Percentiles rank a stretch among this genome's conserved stretches.
These are phyloP conservation scores for Eupithecia centaureata DNA, from an alignment of 2,888 invertebrate species.

Conservation along the genomic window DNA sequence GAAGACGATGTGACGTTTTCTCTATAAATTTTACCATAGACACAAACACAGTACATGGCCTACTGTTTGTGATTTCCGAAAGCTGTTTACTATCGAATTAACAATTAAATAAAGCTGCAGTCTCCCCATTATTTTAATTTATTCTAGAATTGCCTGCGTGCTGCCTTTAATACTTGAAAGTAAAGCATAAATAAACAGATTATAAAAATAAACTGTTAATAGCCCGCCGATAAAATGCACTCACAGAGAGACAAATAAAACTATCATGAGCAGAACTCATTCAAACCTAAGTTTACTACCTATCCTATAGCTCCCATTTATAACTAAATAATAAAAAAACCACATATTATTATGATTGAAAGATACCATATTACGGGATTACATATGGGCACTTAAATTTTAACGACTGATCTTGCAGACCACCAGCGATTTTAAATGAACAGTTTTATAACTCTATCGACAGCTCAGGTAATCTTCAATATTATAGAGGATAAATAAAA, in stretches of 20 bases:
- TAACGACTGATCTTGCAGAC: conserved; percentile 53
- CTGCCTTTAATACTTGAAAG: conserved; percentile 11
- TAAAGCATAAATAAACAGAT: conserved; percentile 29
- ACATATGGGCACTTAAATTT: conserved; percentile 57
- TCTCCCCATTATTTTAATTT: neutral
- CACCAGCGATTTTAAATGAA: conserved; percentile 51
- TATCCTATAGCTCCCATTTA: conserved; percentile 49
- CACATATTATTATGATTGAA: conserved; percentile 54
- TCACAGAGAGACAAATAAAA: conserved; percentile 34
- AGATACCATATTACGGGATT: conserved; percentile 58
- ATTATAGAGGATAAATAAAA: conserved; percentile 19
- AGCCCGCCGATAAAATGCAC: conserved; percentile 30
- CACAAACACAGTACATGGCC: no score
- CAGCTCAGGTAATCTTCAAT: conserved; percentile 35
- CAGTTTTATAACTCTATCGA: conserved; percentile 39
- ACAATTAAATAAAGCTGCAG: neutral
- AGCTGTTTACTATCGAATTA: neutral
- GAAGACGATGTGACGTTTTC: no score
- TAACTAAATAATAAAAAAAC: conserved; percentile 54
- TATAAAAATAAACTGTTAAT: conserved; percentile 30
- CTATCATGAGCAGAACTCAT: conserved; percentile 31
- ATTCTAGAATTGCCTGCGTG: neutral
- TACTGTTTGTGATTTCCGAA: neutral
- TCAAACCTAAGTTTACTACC: conserved; percentile 30
- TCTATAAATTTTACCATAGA: no score